Conservation (phyloP, 2,113 vertebrate species). For the pig (Sus scrofa) region DNA sequence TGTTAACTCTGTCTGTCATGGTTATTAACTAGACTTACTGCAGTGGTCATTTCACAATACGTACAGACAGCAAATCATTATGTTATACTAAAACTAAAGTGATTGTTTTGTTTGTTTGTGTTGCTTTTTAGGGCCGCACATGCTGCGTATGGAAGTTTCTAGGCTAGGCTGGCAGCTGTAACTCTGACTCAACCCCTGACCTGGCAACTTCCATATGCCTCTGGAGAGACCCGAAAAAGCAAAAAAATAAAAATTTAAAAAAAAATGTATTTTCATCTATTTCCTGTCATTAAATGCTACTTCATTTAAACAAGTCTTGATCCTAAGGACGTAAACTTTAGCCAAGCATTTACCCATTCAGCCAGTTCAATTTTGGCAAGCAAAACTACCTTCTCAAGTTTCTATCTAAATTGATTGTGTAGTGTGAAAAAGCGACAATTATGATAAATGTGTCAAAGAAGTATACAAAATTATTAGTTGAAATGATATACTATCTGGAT, state of each 20-base stretch:
- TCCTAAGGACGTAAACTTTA: conserved; percentile 9
- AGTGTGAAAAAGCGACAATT: conserved; percentile 11
- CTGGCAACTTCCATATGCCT: too few relatives aligned
- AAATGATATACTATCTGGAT: background rate
- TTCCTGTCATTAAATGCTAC: background rate
- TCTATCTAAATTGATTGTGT: conserved; percentile 28
- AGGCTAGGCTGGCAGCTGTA: too few relatives aligned
- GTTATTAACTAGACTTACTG: background rate
- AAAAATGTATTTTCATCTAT: background rate
- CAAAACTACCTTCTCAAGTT: background rate
- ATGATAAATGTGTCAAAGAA: conserved; percentile 3
- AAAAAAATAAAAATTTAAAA: too few relatives aligned
- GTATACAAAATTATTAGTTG: background rate
- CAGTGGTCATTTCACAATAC: background rate
- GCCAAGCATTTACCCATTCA: background rate
- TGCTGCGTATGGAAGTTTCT: too few relatives aligned
- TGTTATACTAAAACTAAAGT: background rate
- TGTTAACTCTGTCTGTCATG: background rate
- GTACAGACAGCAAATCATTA: too few relatives aligned
- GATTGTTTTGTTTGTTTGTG: too few relatives aligned
- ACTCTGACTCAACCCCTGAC: too few relatives aligned
- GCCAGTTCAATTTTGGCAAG: background rate
- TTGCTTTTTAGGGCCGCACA: too few relatives aligned
- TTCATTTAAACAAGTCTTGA: background rate
- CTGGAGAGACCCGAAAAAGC: too few relatives aligned